Conservation (phyloP, 2,113 vertebrate species). For the Isichthys henryi region DNA sequence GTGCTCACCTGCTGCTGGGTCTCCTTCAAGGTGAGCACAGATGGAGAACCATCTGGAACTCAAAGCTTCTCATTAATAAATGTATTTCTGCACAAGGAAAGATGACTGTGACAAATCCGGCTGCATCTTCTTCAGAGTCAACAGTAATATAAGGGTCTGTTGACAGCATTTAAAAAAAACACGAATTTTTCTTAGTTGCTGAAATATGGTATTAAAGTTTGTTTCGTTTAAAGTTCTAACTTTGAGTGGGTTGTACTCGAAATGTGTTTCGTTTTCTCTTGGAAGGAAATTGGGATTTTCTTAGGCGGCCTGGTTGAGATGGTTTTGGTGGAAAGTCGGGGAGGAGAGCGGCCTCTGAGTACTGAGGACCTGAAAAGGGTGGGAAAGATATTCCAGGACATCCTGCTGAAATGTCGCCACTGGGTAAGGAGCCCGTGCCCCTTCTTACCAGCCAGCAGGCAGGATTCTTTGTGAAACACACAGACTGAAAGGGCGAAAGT, state of each 20-base stretch:
- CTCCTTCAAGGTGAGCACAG: slow-evolving; percentile 69
- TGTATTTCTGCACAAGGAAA: not conserved
- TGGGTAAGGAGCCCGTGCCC: slow-evolving; percentile 61
- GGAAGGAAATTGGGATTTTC: slow-evolving; percentile 64
- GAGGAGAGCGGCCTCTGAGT: slow-evolving; percentile 26
- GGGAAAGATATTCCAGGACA: slow-evolving; percentile 67
- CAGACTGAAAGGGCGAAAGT: not conserved
- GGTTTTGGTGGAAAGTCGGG: slow-evolving; percentile 38
- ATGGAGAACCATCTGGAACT: not conserved
- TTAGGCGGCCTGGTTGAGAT: slow-evolving; percentile 65
- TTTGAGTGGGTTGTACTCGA: slow-evolving; percentile 29
- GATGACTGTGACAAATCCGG: not conserved
- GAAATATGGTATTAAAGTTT: not conserved
- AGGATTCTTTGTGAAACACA: not conserved
- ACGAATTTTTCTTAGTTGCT: not conserved
- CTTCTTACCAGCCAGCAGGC: not conserved
- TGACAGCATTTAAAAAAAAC: not conserved
- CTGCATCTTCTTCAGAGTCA: not conserved
- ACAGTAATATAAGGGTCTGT: not conserved
- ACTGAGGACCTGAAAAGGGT: slow-evolving; percentile 53
- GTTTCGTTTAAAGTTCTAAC: not conserved
- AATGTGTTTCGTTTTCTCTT: not conserved
- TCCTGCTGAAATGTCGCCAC: slow-evolving; percentile 79
- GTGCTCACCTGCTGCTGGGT: slow-evolving; percentile 88
- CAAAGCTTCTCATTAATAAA: not conserved